These are phyloP conservation scores for Excalfactoria chinensis DNA, from an alignment of 2,113 vertebrate genomes.

Conservation along the genomic window DNA sequence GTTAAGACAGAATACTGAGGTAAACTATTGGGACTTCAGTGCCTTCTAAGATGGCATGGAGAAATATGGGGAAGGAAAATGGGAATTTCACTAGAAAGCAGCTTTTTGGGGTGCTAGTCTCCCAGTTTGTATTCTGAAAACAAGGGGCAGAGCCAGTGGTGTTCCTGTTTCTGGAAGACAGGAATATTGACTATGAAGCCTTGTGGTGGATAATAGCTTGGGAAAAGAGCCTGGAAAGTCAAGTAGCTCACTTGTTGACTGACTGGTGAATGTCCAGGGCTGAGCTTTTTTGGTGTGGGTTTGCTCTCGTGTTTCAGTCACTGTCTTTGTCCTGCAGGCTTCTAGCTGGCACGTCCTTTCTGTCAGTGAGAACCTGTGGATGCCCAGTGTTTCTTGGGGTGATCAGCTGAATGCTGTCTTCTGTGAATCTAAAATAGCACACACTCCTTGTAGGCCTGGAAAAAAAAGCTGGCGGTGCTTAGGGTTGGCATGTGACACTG, in stretches of 20 bases:
- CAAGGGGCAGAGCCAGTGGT: rapidly evolving
- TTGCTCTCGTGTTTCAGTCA: not conserved
- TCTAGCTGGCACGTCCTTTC: not conserved
- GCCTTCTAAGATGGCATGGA: not conserved
- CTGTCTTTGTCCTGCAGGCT: rapidly evolving
- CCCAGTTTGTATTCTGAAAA: not conserved
- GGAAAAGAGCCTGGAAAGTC: not conserved
- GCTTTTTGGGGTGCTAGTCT: not conserved
- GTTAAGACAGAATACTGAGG: not conserved
- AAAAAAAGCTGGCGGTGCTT: not conserved
- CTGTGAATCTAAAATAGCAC: not conserved
- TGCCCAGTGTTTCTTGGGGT: not conserved
- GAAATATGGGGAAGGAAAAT: not conserved
- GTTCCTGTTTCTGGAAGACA: not conserved
- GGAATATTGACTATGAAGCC: not conserved
- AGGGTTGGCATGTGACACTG: not conserved
- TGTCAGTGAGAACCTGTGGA: rapidly evolving
- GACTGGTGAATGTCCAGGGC: not conserved
- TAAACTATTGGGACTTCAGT: not conserved
- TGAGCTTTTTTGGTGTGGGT: not conserved
- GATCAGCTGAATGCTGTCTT: not conserved
- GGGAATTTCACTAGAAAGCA: not conserved
- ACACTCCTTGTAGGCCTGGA: not conserved
- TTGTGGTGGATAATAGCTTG: not conserved
- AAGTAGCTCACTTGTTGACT: not conserved